A percentile compares a stretch with the other conserved stretches of the same genome.
Conservation (phyloP, 2,797 vertebrate species). For the Alouatta caraya region DNA sequence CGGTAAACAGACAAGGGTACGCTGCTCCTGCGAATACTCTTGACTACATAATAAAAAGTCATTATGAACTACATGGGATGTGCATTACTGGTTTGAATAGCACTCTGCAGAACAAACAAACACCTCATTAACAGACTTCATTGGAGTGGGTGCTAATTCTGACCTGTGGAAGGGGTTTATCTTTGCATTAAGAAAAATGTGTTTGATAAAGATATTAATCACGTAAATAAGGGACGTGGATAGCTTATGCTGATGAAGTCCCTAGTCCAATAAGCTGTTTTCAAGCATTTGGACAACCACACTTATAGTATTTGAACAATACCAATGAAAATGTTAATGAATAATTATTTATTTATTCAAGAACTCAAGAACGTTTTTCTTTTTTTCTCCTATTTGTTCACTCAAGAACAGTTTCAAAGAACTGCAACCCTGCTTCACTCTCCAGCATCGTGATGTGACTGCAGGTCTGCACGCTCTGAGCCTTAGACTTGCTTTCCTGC, state of each 20-base stretch:
- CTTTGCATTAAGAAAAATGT: conserved; percentile 6
- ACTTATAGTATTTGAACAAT: not conserved
- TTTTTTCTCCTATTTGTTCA: not conserved
- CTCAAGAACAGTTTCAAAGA: not conserved
- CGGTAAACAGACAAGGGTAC: conserved; percentile 6
- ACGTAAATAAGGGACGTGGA: not conserved
- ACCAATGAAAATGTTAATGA: not conserved
- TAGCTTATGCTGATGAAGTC: not conserved
- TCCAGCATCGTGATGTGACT: not conserved
- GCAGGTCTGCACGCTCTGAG: fast-evolving
- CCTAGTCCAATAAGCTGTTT: not conserved
- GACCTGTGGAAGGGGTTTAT: not conserved
- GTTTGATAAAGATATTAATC: conserved; percentile 25
- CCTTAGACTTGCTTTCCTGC: not conserved
- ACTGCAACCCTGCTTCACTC: not conserved
- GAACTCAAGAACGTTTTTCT: not conserved
- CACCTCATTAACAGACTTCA: conserved; percentile 19
- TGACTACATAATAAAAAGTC: not conserved
- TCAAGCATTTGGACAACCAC: conserved; percentile 16
- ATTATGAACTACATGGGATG: not conserved
- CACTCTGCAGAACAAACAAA: not conserved
- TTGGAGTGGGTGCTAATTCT: conserved; percentile 6
- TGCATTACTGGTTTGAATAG: not conserved
- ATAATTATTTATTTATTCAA: not conserved
- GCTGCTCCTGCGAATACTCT: not conserved